A percentile compares a stretch with the other conserved stretches of the same genome.
Evolutionary conservation across 2,888 invertebrate species (phyloP).

Genomic region (Trisateles emortualis): DNA sequence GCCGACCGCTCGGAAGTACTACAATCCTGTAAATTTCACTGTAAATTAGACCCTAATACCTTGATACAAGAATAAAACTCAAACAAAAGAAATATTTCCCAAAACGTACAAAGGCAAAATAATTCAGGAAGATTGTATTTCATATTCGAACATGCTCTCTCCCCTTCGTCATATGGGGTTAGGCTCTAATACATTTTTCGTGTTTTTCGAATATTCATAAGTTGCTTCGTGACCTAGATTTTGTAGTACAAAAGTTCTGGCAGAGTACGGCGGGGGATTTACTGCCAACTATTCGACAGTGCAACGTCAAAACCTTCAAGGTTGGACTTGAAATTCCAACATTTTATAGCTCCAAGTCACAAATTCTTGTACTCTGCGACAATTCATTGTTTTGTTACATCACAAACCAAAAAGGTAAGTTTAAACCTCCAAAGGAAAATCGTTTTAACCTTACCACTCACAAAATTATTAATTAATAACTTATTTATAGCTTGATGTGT

Average conservation of each 20-base stretch:
- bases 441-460: not conserved
- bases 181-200: constrained; percentile 33
- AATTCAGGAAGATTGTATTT: constrained; percentile 45
- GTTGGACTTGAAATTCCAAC: constrained; percentile 44
- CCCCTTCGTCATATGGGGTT: constrained; percentile 30
- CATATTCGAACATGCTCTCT: constrained; percentile 38
- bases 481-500: constrained; percentile 8
- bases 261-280: constrained; percentile 52
- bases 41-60: constrained; percentile 7
- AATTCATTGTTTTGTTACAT: constrained; percentile 7
- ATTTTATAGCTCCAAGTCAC: constrained; percentile 42
- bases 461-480: constrained; percentile 12
- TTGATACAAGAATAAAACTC: constrained; percentile 8
- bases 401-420: constrained; percentile 1
- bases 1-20: constrained; percentile 20
- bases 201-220: constrained; percentile 49
- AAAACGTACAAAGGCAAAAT: constrained; percentile 36
- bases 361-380: constrained; percentile 26
- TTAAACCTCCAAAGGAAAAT: constrained; percentile 1
- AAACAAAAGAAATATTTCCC: not conserved
- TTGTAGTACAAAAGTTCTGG: constrained; percentile 52
- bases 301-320: constrained; percentile 57
- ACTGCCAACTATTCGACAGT: constrained; percentile 55
- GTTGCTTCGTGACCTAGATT: constrained; percentile 63
- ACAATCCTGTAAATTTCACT: not conserved